Evolutionary conservation across 2,113 vertebrate species (phyloP).

Genomic region (Pao palembangensis): DNA sequence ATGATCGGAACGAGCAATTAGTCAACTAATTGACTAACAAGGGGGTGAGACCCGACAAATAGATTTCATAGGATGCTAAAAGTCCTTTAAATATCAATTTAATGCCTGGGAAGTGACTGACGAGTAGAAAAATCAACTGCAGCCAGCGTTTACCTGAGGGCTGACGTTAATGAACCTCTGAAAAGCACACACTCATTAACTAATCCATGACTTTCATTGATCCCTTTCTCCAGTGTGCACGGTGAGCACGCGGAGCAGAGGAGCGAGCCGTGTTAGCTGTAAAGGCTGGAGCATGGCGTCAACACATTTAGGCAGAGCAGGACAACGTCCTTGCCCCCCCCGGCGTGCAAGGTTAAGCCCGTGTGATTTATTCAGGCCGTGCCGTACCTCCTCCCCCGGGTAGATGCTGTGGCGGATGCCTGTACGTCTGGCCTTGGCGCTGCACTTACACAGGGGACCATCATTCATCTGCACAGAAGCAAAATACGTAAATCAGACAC

Average conservation of each 20-base stretch:
- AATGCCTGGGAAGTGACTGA: not conserved
- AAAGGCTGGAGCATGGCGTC: not conserved
- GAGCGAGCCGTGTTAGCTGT: not conserved
- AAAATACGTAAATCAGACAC: constrained; percentile 46
- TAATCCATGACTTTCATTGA: not conserved
- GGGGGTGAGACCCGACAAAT: not conserved
- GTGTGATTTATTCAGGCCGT: constrained; percentile 58
- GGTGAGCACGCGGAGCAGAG: not conserved
- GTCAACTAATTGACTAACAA: constrained; percentile 6
- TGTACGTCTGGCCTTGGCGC: constrained; percentile 91
- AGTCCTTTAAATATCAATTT: not conserved
- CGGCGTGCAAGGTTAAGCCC: constrained; percentile 50
- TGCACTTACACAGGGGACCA: constrained; percentile 97
- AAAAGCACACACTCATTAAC: not conserved
- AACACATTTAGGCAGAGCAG: constrained; percentile 22
- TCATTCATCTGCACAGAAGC: constrained; percentile 90
- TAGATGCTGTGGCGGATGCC: constrained; percentile 99
- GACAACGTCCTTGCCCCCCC: constrained; percentile 35
- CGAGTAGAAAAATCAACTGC: not conserved
- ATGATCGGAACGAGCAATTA: constrained; percentile 15
- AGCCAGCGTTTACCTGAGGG: not conserved
- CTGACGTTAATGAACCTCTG: constrained; percentile 3
- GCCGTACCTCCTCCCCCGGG: constrained; percentile 91
- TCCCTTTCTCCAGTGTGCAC: not conserved
- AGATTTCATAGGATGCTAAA: constrained; percentile 5